These are phyloP conservation scores for Apodemus sylvaticus DNA, from an alignment of 2,113 vertebrate genomes.

Conservation along the genomic window DNA sequence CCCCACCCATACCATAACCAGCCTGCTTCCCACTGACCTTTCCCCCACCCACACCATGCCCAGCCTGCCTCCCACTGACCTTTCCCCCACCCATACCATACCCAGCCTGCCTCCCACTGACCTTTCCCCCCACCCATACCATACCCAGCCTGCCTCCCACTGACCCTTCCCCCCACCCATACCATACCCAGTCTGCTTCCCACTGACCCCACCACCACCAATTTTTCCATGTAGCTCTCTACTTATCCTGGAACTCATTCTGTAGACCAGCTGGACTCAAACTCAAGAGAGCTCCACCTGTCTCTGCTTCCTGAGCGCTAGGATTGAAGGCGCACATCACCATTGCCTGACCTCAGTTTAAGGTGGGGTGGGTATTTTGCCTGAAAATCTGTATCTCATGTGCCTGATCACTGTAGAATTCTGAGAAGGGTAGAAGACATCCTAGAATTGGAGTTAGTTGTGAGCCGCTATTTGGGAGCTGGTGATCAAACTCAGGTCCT, in stretches of 20 bases:
- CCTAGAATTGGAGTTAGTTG: background rate
- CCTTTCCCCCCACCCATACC: too few species aligned
- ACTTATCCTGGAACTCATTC: background rate
- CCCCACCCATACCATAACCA: too few species aligned
- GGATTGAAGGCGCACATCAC: background rate
- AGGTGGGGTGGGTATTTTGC: background rate
- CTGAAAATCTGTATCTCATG: background rate
- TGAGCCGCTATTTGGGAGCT: background rate
- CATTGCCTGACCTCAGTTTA: background rate
- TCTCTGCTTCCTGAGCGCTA: background rate
- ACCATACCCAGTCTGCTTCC: too few species aligned
- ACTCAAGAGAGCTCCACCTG: background rate
- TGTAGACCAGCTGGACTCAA: background rate
- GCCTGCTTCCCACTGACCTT: too few species aligned
- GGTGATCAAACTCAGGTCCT: background rate
- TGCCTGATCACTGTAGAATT: background rate
- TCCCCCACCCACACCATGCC: too few species aligned
- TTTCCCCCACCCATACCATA: too few species aligned
- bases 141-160: too few species aligned
- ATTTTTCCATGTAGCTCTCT: background rate
- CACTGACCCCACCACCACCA: too few species aligned
- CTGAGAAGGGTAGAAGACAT: too few species aligned
- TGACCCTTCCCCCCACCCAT: too few species aligned
- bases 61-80: background rate
- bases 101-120: too few species aligned